These are phyloP conservation scores for Burhinus oedicnemus DNA, from an alignment of 2,113 vertebrate genomes.

Conservation along the genomic window DNA sequence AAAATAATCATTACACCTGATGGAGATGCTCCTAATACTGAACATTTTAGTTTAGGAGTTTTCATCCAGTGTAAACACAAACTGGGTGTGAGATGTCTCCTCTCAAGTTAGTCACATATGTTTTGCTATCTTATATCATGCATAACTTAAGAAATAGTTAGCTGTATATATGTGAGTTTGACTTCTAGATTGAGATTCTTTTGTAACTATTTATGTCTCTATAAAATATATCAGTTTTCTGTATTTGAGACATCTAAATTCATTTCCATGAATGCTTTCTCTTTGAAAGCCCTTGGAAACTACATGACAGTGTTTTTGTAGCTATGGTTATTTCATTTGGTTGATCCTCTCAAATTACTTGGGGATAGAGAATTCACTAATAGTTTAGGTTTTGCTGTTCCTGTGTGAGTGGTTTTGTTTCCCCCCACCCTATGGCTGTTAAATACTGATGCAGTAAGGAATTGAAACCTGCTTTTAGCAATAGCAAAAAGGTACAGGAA, in stretches of 20 bases:
- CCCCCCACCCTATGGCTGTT: background rate
- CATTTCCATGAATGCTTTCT: background rate
- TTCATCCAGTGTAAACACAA: background rate
- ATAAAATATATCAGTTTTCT: background rate
- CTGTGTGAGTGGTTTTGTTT: background rate
- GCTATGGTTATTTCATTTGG: background rate
- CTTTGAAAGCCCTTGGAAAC: background rate
- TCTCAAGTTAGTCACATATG: background rate
- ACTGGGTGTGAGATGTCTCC: background rate
- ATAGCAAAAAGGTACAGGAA: background rate
- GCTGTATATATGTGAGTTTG: background rate
- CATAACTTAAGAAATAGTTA: background rate
- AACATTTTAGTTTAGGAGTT: background rate
- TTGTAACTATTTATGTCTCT: background rate
- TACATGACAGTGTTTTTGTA: background rate
- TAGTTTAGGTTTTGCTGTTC: background rate
- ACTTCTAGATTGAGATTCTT: background rate
- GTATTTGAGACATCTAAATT: background rate
- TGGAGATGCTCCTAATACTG: background rate
- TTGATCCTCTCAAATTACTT: background rate
- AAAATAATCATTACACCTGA: background rate
- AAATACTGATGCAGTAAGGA: background rate
- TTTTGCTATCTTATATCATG: background rate
- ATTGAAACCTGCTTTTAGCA: background rate
- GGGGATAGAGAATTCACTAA: background rate